phyloP scores from a whole-genome alignment of 35 echinoderm and acorn worm species.

The Diadema setosum region DNA sequence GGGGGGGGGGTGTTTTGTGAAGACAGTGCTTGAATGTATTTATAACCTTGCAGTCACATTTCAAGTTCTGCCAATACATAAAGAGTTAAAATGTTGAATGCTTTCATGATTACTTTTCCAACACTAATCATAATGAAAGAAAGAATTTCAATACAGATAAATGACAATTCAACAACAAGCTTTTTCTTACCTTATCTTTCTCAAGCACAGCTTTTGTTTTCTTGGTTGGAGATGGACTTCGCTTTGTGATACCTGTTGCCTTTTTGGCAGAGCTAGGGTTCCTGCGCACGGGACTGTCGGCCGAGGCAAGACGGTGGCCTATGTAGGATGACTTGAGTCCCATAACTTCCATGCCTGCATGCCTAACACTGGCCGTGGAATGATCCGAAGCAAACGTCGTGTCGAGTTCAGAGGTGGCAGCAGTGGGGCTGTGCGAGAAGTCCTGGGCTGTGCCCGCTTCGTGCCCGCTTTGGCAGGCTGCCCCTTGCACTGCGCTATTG shows the following conservation, averaged over 20 bases:
- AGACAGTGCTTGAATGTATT: no score
- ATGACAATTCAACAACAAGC: no score
- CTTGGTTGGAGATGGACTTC: conserved; percentile 1
- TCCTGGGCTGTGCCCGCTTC: not conserved
- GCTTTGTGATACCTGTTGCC: not conserved
- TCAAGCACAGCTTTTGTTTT: not conserved
- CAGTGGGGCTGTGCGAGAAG: not conserved
- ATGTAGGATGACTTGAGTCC: conserved; percentile 3
- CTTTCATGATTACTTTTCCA: no score
- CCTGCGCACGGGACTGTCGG: not conserved
- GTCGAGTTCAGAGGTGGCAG: not conserved
- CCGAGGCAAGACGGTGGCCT: not conserved
- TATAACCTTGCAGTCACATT: no score
- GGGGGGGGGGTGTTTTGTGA: no score
- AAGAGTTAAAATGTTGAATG: no score
- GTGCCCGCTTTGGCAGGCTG: not conserved
- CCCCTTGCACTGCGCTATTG: conserved; percentile 44
- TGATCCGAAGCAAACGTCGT: conserved; percentile 2
- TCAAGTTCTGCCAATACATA: no score
- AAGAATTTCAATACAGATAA: no score
- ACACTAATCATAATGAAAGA: no score
- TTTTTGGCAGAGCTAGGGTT: not conserved
- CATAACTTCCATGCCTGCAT: not conserved
- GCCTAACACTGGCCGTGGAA: not conserved
- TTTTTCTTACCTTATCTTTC: not conserved